Percentiles rank a stretch among this genome's conserved stretches.
These are phyloP conservation scores for Yponomeuta evonymella DNA, from an alignment of 2,888 invertebrate species.

Conservation along the genomic window DNA sequence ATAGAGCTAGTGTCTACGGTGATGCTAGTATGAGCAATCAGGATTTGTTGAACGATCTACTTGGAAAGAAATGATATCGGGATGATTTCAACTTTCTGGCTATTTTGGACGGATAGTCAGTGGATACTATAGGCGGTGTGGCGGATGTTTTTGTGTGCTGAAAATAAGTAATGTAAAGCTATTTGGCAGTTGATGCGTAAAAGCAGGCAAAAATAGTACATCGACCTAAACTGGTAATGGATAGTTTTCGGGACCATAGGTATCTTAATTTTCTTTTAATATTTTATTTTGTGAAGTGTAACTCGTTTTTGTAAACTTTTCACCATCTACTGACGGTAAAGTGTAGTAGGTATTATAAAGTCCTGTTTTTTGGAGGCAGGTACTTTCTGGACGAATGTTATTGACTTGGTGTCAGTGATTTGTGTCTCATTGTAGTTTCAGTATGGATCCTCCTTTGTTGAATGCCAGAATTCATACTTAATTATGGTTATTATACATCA, in stretches of 20 bases:
- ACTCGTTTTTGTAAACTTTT: not conserved
- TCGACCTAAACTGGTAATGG: not conserved
- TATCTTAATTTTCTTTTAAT: not conserved
- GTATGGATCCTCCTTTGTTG: too few species aligned
- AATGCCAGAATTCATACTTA: too few species aligned
- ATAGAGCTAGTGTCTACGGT: slow-evolving; percentile 45
- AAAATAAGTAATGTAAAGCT: too few species aligned
- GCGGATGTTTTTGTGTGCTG: not conserved
- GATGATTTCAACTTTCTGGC: not conserved
- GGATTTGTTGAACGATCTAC: slow-evolving; percentile 58
- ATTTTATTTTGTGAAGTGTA: not conserved
- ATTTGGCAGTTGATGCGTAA: not conserved
- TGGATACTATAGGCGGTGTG: not conserved
- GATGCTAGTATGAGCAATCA: slow-evolving; percentile 60
- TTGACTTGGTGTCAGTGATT: not conserved
- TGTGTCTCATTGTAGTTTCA: too few species aligned
- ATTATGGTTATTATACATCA: too few species aligned
- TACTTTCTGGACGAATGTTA: not conserved
- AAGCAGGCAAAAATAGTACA: not conserved
- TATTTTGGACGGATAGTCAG: not conserved
- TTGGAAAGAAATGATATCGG: slow-evolving; percentile 59
- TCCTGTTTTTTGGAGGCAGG: not conserved
- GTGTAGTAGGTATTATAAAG: not conserved
- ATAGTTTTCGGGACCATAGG: too few species aligned
- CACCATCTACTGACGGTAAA: not conserved